These are phyloP conservation scores for Isichthys henryi DNA, from an alignment of 2,113 vertebrate species.

Conservation along the genomic window DNA sequence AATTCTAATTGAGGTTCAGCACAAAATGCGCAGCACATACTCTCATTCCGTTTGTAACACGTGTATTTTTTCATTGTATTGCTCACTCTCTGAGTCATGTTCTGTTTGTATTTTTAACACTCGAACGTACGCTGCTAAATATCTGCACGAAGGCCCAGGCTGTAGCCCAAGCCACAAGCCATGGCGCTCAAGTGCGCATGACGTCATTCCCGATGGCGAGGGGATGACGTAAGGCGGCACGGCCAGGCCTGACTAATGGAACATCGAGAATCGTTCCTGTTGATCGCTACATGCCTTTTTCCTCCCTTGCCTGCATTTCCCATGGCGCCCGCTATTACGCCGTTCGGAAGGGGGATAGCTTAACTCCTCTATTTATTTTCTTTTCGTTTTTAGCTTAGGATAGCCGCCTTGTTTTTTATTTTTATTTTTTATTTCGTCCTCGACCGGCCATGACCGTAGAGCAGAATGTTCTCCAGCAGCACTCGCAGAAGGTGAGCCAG, in stretches of 20 bases:
- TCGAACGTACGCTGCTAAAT: not conserved
- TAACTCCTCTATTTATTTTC: conserved; percentile 19
- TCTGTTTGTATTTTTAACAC: not conserved
- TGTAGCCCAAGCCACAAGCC: not conserved
- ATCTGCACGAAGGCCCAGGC: not conserved
- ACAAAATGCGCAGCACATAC: not conserved
- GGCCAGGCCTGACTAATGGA: conserved; percentile 53
- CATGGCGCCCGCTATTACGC: conserved; percentile 56
- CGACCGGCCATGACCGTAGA: conserved; percentile 88
- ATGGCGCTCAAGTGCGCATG: not conserved
- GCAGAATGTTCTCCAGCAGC: conserved; percentile 92
- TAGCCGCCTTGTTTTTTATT: conserved; percentile 23
- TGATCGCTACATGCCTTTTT: not conserved
- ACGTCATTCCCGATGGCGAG: not conserved
- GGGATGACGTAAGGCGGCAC: conserved; percentile 29
- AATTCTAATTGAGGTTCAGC: not conserved
- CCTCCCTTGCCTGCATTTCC: conserved; percentile 45
- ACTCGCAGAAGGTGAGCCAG: conserved; percentile 79
- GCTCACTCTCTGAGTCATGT: not conserved
- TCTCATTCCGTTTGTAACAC: not conserved
- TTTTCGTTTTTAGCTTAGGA: conserved; percentile 27
- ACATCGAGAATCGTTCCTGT: conserved; percentile 25
- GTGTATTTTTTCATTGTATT: not conserved
- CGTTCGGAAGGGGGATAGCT: conserved; percentile 12
- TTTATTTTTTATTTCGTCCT: conserved; percentile 24